phyloP scores from a whole-genome alignment of 2,888 invertebrate genomes.

The Capitulum mitella region DNA sequence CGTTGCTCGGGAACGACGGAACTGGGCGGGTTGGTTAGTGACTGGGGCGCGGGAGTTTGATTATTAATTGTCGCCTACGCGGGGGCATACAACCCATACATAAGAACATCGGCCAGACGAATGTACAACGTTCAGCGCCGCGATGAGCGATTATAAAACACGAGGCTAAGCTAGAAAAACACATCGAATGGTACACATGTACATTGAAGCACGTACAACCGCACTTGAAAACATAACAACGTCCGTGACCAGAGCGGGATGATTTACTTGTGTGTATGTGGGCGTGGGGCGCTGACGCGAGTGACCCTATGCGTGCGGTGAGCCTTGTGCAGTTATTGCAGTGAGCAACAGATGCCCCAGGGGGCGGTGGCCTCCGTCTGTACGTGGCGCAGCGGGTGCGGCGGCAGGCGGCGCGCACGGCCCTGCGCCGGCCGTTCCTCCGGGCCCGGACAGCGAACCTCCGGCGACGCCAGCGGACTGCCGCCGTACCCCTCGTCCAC shows the following conservation, averaged over 20 bases:
- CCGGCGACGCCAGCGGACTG: conserved; percentile 2
- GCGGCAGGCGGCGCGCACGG: not conserved
- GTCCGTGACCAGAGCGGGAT: not conserved
- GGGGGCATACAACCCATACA: not conserved
- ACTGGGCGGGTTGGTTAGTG: not conserved
- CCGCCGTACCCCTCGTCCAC: conserved; percentile 8
- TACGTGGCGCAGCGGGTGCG: not conserved
- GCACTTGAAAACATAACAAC: conserved; percentile 22
- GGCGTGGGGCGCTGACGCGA: not conserved
- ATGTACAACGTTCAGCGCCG: not conserved
- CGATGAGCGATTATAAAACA: conserved; percentile 20
- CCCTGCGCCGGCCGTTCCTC: not conserved
- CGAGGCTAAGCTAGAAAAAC: conserved; percentile 20
- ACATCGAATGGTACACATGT: conserved; percentile 16
- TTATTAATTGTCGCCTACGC: not conserved
- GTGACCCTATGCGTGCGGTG: not conserved
- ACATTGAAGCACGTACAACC: conserved; percentile 11
- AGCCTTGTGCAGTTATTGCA: conserved; percentile 18
- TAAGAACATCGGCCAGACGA: not conserved
- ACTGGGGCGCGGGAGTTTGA: not conserved
- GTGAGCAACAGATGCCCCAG: conserved; percentile 17
- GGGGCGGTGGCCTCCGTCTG: not conserved
- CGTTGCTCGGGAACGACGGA: too few species aligned
- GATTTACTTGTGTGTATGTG: not conserved
- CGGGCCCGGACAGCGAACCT: too few species aligned